phyloP scores from a whole-genome alignment of 2,113 vertebrate species.

The Erythrocebus patas region DNA sequence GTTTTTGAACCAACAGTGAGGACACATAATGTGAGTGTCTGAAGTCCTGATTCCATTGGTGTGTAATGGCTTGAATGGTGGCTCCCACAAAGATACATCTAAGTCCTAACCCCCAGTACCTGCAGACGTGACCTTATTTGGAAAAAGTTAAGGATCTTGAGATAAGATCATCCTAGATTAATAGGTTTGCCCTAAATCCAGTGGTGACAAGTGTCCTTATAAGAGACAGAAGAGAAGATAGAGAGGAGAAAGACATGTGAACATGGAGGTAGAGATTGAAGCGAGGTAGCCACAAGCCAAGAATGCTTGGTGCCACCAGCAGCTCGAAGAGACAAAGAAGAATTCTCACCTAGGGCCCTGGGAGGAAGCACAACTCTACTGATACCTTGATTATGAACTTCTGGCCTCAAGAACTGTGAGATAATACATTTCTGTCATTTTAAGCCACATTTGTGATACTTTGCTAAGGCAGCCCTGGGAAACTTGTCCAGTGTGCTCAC shows the following conservation, averaged over 20 bases:
- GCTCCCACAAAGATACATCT: background rate
- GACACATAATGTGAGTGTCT: background rate
- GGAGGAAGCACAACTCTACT: background rate
- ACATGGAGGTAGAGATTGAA: background rate
- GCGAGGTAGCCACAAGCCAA: background rate
- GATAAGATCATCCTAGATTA: background rate
- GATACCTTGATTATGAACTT: background rate
- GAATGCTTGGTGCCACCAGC: background rate
- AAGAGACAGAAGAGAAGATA: background rate
- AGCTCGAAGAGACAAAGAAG: background rate
- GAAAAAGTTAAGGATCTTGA: background rate
- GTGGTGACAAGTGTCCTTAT: background rate
- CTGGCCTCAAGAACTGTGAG: background rate
- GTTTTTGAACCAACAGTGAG: background rate
- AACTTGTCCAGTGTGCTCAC: background rate
- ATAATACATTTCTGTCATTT: background rate
- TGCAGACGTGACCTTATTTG: background rate
- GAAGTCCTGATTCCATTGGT: background rate
- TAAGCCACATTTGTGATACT: background rate
- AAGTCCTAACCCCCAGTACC: background rate
- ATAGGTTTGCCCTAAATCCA: background rate
- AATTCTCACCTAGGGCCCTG: background rate
- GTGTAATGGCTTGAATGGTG: background rate
- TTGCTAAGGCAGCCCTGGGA: accelerated
- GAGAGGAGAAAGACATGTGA: background rate